Conservation (phyloP, 2,113 vertebrate genomes). For the Leucopsar rothschildi region DNA sequence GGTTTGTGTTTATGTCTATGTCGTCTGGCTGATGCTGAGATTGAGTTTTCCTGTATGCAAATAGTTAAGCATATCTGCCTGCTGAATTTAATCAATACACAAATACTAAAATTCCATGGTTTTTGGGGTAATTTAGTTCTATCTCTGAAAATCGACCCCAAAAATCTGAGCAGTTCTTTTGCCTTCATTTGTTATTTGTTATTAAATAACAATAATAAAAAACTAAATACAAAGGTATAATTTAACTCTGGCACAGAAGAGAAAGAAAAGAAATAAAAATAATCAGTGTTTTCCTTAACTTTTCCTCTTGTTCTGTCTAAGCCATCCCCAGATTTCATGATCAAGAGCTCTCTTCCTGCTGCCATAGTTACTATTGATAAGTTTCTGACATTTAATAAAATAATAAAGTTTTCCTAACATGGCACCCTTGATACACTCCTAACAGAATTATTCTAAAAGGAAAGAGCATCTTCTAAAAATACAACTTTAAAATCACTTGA, state of each 20-base stretch:
- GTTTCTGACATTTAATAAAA: not conserved
- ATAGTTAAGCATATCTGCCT: not conserved
- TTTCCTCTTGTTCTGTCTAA: not conserved
- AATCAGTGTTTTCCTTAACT: not conserved
- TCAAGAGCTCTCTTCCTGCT: not conserved
- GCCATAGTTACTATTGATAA: not conserved
- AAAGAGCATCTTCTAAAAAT: not conserved
- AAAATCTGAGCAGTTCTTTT: not conserved
- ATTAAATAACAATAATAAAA: not conserved
- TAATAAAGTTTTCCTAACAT: not conserved
- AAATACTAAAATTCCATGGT: not conserved
- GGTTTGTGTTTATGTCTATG: not conserved
- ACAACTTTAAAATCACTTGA: not conserved
- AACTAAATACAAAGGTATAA: not conserved
- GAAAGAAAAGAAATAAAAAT: not conserved
- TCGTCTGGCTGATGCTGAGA: not conserved
- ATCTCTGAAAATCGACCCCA: not conserved
- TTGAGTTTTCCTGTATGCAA: not conserved
- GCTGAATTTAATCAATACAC: not conserved
- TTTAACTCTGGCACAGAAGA: not conserved
- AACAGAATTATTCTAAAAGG: not conserved
- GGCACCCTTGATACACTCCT: not conserved
- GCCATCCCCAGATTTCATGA: not conserved
- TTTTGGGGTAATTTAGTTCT: not conserved
- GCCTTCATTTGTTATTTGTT: not conserved